These are phyloP conservation scores for Macroglossus sobrinus DNA, from an alignment of 2,113 vertebrate species.

Conservation along the genomic window DNA sequence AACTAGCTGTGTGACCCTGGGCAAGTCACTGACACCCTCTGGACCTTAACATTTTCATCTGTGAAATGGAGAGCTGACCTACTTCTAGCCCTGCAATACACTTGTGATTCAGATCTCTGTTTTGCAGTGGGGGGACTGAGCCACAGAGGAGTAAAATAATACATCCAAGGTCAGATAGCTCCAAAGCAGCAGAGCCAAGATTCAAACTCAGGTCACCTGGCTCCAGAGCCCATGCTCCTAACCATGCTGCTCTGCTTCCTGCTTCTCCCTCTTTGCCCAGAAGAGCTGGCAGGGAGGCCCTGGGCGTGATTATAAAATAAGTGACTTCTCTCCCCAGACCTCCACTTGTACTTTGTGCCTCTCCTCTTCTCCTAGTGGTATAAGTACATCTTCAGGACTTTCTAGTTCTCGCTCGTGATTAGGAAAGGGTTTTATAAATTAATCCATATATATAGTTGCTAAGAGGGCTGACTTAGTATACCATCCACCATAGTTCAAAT, in stretches of 20 bases:
- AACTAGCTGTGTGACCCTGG: background rate
- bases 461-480: background rate
- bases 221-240: background rate
- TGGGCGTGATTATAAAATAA: background rate
- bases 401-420: background rate
- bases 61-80: background rate
- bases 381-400: background rate
- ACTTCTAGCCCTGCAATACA: background rate
- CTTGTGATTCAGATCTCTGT: background rate
- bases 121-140: background rate
- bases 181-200: background rate
- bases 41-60: background rate
- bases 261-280: background rate
- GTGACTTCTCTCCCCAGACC: background rate
- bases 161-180: background rate
- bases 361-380: background rate
- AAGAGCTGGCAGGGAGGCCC: background rate
- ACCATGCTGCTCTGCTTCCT: background rate
- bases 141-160: accelerated
- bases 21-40: background rate
- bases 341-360: too few species aligned
- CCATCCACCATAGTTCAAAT: background rate
- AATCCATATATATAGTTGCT: background rate
- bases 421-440: background rate
- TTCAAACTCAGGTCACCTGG: background rate